Percentiles rank a stretch among this genome's conserved stretches.
phyloP scores from a whole-genome alignment of 2,797 vertebrate genomes.

The Squalus acanthias region DNA sequence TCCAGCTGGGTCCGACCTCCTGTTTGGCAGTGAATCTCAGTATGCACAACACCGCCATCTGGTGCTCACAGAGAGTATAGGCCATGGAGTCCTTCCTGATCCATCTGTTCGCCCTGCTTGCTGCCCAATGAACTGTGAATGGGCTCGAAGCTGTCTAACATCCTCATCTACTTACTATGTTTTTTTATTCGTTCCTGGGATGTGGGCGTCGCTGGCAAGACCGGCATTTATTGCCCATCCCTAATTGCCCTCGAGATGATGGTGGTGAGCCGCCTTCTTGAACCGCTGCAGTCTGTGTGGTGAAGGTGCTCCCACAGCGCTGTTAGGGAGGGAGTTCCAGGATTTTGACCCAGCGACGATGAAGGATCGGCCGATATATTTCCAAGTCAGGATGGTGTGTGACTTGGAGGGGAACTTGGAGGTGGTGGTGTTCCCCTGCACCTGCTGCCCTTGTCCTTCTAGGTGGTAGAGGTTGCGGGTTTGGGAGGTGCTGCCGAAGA shows the following conservation, averaged over 20 bases:
- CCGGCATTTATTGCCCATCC: background rate
- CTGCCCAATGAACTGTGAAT: background rate
- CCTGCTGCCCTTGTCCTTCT: background rate
- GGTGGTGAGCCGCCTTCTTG: background rate
- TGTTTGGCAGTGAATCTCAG: background rate
- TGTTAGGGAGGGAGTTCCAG: background rate
- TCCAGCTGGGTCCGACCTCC: background rate
- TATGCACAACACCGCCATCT: background rate
- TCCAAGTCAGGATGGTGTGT: background rate
- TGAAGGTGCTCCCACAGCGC: background rate
- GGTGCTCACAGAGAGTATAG: background rate
- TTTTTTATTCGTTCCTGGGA: background rate
- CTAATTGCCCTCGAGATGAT: background rate
- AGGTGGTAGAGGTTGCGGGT: background rate
- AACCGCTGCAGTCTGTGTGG: background rate
- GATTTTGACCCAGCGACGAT: background rate
- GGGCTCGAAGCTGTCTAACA: background rate
- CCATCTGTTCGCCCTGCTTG: background rate
- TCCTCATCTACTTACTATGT: background rate
- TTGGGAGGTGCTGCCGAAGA: background rate
- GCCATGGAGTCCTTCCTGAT: background rate
- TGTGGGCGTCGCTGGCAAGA: background rate
- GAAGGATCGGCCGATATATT: background rate
- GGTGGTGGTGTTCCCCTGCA: background rate
- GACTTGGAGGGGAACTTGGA: background rate